These are phyloP conservation scores for Dipodomys merriami DNA, from an alignment of 2,113 vertebrate genomes.

Conservation along the genomic window DNA sequence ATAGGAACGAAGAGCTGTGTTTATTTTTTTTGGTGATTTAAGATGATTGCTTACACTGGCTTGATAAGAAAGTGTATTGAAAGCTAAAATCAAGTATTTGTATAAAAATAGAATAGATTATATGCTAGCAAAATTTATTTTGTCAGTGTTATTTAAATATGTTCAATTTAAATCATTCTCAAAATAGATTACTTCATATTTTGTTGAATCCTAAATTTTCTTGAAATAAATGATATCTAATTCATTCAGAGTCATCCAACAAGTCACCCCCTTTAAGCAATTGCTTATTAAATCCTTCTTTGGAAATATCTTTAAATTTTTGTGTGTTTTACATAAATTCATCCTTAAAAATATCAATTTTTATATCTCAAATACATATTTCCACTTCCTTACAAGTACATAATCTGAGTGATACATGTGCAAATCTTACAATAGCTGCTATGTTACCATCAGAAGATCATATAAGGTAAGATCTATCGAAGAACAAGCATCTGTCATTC, in stretches of 20 bases:
- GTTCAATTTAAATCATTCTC: background rate
- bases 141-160: background rate
- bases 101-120: background rate
- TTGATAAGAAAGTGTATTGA: too few relatives aligned
- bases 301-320: background rate
- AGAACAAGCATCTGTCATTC: background rate
- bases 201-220: constrained; percentile 18
- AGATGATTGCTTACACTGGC: too few relatives aligned
- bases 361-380: background rate
- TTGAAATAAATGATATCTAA: background rate
- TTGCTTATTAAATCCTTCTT: background rate
- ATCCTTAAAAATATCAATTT: background rate
- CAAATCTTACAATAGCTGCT: background rate
- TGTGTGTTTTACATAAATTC: background rate
- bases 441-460: background rate
- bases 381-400: background rate
- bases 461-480: background rate
- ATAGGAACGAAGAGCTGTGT: background rate
- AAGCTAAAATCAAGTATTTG: too few relatives aligned
- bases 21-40: background rate
- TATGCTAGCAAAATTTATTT: background rate
- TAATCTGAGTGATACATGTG: background rate
- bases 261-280: background rate
- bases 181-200: constrained; percentile 37
- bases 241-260: background rate